phyloP scores from a whole-genome alignment of 2,113 vertebrate species.

The Zapornia atra region DNA sequence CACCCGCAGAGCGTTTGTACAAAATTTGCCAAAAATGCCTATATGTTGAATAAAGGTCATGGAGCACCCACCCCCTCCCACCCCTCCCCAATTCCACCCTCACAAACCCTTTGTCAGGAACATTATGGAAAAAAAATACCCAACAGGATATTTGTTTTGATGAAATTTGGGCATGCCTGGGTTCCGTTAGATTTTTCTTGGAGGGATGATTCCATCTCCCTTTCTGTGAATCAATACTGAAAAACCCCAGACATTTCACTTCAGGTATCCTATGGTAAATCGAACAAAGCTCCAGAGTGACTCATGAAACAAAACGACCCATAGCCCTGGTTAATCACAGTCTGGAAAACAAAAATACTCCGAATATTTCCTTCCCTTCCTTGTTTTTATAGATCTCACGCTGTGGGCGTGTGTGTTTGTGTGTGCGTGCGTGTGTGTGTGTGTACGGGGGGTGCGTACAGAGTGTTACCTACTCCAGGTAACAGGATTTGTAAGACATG shows the following conservation, averaged over 20 bases:
- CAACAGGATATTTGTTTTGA: neutral
- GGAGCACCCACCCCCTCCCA: neutral
- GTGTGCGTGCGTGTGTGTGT: neutral
- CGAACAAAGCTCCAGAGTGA: slow-evolving; percentile 37
- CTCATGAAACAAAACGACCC: slow-evolving; percentile 42
- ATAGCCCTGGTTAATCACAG: slow-evolving; percentile 55
- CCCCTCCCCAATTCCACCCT: slow-evolving; percentile 40
- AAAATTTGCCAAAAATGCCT: slow-evolving; percentile 52
- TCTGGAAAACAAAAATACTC: slow-evolving; percentile 49
- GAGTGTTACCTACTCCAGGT: slow-evolving; percentile 54
- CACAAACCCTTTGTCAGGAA: slow-evolving; percentile 14
- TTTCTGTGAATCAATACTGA: slow-evolving; percentile 25
- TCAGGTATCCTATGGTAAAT: slow-evolving; percentile 20
- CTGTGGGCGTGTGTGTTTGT: neutral
- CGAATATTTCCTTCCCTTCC: slow-evolving; percentile 1
- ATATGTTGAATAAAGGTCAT: neutral
- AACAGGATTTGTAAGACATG: slow-evolving; percentile 56
- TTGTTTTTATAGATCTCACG: slow-evolving; percentile 39
- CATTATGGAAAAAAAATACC: slow-evolving; percentile 10
- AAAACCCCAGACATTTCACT: slow-evolving; percentile 42
- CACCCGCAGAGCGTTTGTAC: slow-evolving; percentile 21
- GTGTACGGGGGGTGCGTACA: slow-evolving; percentile 29
- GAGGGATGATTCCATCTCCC: neutral
- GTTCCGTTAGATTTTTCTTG: slow-evolving; percentile 10
- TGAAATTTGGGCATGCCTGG: slow-evolving; percentile 28